Evolutionary conservation across 2,888 invertebrate genomes (phyloP), one percentile per base, ranked within the genome.

Genomic region (Tiliacea citrago): DNA sequence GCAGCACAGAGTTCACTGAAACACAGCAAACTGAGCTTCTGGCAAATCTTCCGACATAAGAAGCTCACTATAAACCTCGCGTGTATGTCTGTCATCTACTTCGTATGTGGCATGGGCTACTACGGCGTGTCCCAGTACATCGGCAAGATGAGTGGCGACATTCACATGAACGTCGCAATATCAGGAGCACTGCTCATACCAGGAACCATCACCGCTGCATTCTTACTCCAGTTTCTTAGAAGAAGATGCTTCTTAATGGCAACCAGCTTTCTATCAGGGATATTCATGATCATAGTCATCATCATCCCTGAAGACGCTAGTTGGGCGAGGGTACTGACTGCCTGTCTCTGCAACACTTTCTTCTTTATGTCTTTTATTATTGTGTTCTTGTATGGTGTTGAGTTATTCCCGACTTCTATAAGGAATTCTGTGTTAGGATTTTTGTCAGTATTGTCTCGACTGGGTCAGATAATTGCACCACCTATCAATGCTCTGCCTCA

Each of bases 381-480:
- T 47, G 97, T 98, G 9, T 99, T 98, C 91, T 97, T 99, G 29
- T 99, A 98, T 91, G 97, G 98, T 1, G 98, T 98, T 0, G 99
- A 99, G 93, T 92, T 98, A 29, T 99, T 98, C 91, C 99, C 99
- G 0, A 99, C 99, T 0, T 97, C 98, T 2, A 97, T 98, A 0
- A 97, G 99, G 47, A 98, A 98, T 90, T 97, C 98, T 67, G 98
- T 98, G 0, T 97, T 99, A 82, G 99, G 99, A 1, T 96, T 98
- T 21, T 97, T 98, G 63, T 98, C 98, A 0, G 97, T 98, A 95
- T 96, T 98, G 83, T 98, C 98, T 0, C 97, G 99, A 88, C 89
- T 98, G 42, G 99, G 99, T 0, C 98, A 98, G 6, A 98, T 98
- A 92, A 84, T 97, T 6, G 98, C 98, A 0, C 98, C 98, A 0